Conservation (phyloP, 2,113 vertebrate genomes). For the Daphoenositta chrysoptera region DNA sequence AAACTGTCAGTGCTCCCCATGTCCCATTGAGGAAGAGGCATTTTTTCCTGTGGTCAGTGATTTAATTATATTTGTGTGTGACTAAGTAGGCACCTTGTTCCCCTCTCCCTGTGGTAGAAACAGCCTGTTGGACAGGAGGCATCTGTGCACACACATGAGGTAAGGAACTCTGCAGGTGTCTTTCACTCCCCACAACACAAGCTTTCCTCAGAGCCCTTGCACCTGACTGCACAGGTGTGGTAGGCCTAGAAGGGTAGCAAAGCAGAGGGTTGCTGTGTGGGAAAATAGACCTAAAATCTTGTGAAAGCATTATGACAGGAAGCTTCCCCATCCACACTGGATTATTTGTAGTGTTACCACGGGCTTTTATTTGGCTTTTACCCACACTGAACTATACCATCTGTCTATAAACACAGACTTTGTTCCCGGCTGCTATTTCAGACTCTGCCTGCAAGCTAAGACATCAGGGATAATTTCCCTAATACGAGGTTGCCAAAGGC, state of each 20-base stretch:
- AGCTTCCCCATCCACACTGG: background rate
- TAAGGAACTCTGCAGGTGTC: background rate
- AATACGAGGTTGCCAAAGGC: background rate
- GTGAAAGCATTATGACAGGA: background rate
- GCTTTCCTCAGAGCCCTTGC: background rate
- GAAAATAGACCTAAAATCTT: background rate
- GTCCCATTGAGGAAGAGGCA: background rate
- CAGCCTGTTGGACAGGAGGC: background rate
- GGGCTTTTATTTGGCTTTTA: background rate
- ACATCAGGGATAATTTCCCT: background rate
- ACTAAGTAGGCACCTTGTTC: background rate
- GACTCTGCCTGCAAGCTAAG: background rate
- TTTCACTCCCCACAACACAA: background rate
- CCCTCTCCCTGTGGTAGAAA: background rate
- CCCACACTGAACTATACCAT: background rate
- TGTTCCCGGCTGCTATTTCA: background rate
- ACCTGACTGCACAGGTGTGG: background rate
- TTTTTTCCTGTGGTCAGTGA: background rate
- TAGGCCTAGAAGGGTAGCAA: background rate
- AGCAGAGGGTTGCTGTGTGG: background rate
- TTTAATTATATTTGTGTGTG: background rate
- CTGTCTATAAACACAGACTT: background rate
- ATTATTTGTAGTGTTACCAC: background rate
- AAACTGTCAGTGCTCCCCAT: background rate
- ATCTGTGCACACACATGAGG: background rate